Conservation (phyloP, 1,140 invertebrate species). For the Drosophila pachea region DNA sequence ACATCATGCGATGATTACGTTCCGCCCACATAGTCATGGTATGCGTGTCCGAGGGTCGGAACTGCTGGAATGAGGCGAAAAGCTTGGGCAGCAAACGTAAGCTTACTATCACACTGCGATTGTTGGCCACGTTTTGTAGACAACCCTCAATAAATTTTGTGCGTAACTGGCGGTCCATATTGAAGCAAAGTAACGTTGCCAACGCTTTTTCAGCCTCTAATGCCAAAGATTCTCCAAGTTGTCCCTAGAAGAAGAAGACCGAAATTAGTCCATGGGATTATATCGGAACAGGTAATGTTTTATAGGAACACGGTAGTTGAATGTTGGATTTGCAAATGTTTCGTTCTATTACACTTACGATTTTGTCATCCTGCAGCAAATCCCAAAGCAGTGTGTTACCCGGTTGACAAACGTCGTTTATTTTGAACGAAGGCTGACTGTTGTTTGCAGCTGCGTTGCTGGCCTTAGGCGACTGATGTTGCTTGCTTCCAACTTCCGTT, state of each 20-base stretch:
- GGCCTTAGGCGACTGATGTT: conserved; percentile 61
- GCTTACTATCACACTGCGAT: conserved; percentile 93
- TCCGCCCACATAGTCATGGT: conserved; percentile 93
- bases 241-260: conserved; percentile 82
- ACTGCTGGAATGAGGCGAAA: conserved; percentile 94
- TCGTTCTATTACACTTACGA: conserved; percentile 88
- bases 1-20: conserved; percentile 93
- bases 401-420: conserved; percentile 90
- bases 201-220: conserved; percentile 94
- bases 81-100: conserved; percentile 92
- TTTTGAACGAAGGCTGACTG: conserved; percentile 81
- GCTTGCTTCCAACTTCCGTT: conserved; percentile 52
- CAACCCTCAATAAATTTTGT: conserved; percentile 98
- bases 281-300: background rate
- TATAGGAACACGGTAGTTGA: background rate
- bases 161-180: conserved; percentile 90
- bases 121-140: conserved; percentile 91
- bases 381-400: conserved; percentile 96
- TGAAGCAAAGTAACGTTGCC: conserved; percentile 92
- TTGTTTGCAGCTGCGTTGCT: conserved; percentile 15
- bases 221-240: conserved; percentile 91
- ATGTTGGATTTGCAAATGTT: too few relatives aligned
- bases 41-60: conserved; percentile 89
- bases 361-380: conserved; percentile 93
- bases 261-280: background rate